phyloP scores from a whole-genome alignment of 2,113 vertebrate species.

The Myotis brandtii region DNA sequence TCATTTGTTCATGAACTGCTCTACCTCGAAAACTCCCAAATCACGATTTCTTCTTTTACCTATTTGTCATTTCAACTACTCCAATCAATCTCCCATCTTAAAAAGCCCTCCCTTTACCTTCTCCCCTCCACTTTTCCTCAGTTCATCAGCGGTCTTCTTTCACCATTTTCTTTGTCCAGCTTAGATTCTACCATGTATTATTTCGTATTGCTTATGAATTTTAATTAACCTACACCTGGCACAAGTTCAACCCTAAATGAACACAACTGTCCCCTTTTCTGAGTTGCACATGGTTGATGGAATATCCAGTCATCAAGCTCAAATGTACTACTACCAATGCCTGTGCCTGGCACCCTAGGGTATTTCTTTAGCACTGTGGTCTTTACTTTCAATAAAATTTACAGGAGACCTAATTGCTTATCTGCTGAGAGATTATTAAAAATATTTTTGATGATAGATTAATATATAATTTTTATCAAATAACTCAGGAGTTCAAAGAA shows the following conservation, averaged over 20 bases:
- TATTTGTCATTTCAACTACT: neutral
- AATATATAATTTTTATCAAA: neutral
- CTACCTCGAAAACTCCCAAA: neutral
- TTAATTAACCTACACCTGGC: neutral
- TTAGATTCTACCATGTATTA: neutral
- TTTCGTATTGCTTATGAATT: neutral
- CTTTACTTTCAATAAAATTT: neutral
- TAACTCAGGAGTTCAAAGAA: slow-evolving; percentile 23
- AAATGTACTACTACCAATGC: neutral
- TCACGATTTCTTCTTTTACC: neutral
- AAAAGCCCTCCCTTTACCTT: neutral
- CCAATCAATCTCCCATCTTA: neutral
- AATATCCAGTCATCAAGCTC: neutral
- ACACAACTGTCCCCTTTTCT: neutral
- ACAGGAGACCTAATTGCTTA: neutral
- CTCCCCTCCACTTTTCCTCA: neutral
- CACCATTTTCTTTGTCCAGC: neutral
- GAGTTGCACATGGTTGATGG: neutral
- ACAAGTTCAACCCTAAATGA: neutral
- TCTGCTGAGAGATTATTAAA: neutral
- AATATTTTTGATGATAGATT: neutral
- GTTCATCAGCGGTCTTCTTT: neutral
- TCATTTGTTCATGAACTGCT: neutral
- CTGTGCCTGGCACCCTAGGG: neutral
- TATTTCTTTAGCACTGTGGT: neutral